Evolutionary conservation across 2,113 vertebrate genomes (phyloP).

Genomic region (Emydocephalus ijimae): DNA sequence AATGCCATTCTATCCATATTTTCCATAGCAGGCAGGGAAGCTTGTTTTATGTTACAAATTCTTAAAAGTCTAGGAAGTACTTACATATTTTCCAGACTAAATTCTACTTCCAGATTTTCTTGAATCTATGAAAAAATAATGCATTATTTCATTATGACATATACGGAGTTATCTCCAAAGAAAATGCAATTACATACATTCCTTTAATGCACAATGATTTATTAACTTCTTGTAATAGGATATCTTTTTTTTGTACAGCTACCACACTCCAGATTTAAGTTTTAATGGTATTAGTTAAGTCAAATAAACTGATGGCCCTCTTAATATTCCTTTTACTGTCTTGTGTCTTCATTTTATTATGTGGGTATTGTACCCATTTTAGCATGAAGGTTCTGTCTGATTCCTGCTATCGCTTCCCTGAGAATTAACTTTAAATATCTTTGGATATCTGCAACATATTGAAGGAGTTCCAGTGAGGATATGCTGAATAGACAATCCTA

Average conservation of each 20-base stretch:
- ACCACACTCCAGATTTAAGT: not conserved
- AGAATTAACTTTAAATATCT: not conserved
- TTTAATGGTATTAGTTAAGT: not conserved
- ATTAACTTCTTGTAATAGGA: not conserved
- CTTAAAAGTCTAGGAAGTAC: constrained; percentile 32
- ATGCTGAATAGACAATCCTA: not conserved
- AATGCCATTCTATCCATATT: not conserved
- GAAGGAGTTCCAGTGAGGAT: not conserved
- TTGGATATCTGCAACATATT: not conserved
- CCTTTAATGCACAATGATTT: not conserved
- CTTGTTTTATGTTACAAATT: not conserved
- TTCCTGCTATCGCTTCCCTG: not conserved
- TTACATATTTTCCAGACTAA: constrained; percentile 66
- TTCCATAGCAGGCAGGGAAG: not conserved
- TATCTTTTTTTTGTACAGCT: not conserved
- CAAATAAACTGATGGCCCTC: not conserved
- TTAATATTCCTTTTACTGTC: not conserved
- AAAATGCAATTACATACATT: not conserved
- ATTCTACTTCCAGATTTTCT: constrained; percentile 69
- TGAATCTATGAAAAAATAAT: constrained; percentile 59
- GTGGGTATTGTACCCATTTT: not conserved
- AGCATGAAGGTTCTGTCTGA: not conserved
- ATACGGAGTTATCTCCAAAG: not conserved
- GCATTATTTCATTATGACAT: not conserved
- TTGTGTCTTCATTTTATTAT: not conserved